Conservation (phyloP, 2,888 invertebrate species). For the Lasioglossum vierecki region DNA sequence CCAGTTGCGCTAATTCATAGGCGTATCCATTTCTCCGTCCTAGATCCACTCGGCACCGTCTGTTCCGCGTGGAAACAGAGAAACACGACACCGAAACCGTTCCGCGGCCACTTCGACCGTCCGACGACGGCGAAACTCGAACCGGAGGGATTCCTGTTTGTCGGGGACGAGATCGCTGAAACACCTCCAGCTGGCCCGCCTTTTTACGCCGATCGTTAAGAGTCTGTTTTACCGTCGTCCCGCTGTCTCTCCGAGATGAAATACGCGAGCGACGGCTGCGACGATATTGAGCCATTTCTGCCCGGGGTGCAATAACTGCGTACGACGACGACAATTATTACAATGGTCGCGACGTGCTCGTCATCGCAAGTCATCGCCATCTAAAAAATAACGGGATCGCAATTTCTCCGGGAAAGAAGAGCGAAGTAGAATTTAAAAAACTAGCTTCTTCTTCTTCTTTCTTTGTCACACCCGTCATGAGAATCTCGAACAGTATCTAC, state of each 20-base stretch:
- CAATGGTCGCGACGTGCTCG: neutral
- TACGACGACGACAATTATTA: neutral
- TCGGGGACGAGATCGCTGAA: neutral
- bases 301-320: neutral
- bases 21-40: constrained; percentile 46
- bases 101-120: neutral
- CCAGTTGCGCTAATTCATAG: constrained; percentile 45
- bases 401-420: no score
- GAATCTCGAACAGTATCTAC: no score
- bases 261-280: neutral
- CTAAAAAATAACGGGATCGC: no score
- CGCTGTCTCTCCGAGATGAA: neutral
- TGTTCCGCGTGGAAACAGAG: constrained; percentile 26
- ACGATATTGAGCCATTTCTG: neutral
- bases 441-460: no score
- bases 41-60: neutral
- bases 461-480: no score
- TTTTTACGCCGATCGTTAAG: neutral
- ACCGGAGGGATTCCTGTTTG: constrained; percentile 4
- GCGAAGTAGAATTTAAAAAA: no score
- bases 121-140: constrained; percentile 14
- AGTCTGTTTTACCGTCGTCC: neutral
- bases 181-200: neutral
- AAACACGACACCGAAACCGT: constrained; percentile 28
- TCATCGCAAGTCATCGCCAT: neutral